phyloP scores from a whole-genome alignment of 2,797 vertebrate genomes.

The Acomys russatus region DNA sequence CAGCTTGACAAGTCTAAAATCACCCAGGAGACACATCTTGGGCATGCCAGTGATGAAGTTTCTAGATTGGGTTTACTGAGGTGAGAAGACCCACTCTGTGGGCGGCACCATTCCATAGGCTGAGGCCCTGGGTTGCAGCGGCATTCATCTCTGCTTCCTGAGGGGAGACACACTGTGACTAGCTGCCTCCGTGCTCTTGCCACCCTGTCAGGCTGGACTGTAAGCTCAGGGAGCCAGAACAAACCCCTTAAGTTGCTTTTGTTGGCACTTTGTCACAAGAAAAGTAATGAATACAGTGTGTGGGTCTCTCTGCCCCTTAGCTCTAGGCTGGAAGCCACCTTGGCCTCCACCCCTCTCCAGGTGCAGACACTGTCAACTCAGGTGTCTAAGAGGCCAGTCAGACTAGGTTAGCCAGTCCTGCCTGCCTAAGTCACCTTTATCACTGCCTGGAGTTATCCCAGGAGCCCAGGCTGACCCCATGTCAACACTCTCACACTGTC shows the following conservation, averaged over 20 bases:
- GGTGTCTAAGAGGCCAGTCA: neutral
- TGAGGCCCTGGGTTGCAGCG: neutral
- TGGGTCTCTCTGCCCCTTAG: neutral
- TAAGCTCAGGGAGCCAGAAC: neutral
- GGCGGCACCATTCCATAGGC: neutral
- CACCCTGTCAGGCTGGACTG: neutral
- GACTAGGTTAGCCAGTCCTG: neutral
- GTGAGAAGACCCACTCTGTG: neutral
- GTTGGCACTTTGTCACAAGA: neutral
- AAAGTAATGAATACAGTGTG: neutral
- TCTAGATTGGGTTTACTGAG: neutral
- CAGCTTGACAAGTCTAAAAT: neutral
- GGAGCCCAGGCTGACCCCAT: neutral
- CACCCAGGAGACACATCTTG: neutral
- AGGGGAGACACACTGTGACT: no score
- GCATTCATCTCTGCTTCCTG: neutral
- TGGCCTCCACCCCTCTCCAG: neutral
- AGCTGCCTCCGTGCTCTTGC: neutral
- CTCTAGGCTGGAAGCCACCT: neutral
- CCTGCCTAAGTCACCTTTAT: no score
- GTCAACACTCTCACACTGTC: neutral
- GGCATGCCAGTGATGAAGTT: neutral
- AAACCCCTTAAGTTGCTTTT: neutral
- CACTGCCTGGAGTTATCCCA: neutral
- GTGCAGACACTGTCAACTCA: neutral